These are phyloP conservation scores for Kradibia gibbosae DNA, from an alignment of 1,140 invertebrate genomes.

Conservation along the genomic window DNA sequence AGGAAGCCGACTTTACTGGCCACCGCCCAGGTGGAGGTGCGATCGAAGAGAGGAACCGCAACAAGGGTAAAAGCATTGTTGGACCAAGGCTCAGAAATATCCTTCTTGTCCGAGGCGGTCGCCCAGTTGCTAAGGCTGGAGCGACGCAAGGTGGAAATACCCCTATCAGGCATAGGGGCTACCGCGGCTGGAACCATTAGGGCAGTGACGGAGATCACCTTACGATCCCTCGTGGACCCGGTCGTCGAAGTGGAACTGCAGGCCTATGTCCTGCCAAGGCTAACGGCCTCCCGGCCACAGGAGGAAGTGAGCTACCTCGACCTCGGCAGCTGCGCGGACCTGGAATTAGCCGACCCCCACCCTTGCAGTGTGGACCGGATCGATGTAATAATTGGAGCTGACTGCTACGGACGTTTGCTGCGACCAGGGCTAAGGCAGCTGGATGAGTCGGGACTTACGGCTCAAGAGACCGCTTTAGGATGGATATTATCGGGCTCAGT, in stretches of 20 bases:
- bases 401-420: constrained; percentile 39
- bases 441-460: constrained; percentile 44
- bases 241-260: background rate
- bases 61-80: background rate
- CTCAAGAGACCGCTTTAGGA: constrained; percentile 58
- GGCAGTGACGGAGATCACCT: background rate
- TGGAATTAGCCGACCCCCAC: constrained; percentile 46
- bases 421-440: constrained; percentile 23
- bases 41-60: background rate
- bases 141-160: background rate
- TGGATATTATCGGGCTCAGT: constrained; percentile 50
- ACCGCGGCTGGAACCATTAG: background rate
- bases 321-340: background rate
- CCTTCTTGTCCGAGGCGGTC: background rate
- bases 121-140: background rate
- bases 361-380: constrained; percentile 22
- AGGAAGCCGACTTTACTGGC: too few species aligned
- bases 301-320: background rate
- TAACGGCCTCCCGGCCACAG: background rate
- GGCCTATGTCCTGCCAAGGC: background rate
- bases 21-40: background rate
- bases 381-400: constrained; percentile 48
- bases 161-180: background rate
- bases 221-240: background rate
- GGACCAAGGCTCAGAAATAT: background rate